A percentile compares a stretch with the other conserved stretches of the same genome.
These are phyloP conservation scores for Atta cephalotes DNA, from an alignment of 1,140 invertebrate genomes.

Conservation along the genomic window DNA sequence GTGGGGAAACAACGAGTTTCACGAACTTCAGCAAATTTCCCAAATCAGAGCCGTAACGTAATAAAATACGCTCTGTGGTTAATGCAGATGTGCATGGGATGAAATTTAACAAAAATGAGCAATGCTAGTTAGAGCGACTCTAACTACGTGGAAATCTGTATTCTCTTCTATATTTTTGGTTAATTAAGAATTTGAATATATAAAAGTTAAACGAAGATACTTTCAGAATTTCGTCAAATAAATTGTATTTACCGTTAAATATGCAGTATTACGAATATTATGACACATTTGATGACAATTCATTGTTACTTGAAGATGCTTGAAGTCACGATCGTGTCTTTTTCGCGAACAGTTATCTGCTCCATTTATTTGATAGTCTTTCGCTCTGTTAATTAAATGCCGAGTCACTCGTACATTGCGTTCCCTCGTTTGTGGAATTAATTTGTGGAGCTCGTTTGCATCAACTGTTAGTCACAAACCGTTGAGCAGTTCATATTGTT, in stretches of 20 bases:
- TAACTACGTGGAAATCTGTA: not conserved
- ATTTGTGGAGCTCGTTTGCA: constrained; percentile 62
- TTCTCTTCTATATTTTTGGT: not conserved
- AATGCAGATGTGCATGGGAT: not conserved
- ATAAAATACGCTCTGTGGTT: not conserved
- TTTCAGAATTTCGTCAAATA: not conserved
- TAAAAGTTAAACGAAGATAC: not conserved
- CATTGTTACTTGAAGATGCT: not conserved
- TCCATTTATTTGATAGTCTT: constrained; percentile 43
- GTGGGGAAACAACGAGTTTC: not conserved
- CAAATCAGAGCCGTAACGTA: not conserved
- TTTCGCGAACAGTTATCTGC: constrained; percentile 27
- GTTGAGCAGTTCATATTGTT: constrained; percentile 10
- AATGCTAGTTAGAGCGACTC: not conserved
- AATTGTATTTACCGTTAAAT: not conserved
- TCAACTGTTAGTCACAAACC: constrained; percentile 39
- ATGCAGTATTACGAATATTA: not conserved
- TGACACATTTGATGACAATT: not conserved
- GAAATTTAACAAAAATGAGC: not conserved
- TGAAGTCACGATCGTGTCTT: not conserved
- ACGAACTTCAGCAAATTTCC: not conserved
- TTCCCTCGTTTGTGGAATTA: constrained; percentile 61
- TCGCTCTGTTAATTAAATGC: constrained; percentile 59
- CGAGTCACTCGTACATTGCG: constrained; percentile 42
- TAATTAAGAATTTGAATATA: not conserved